These are phyloP conservation scores for Aphidius ervi DNA, from an alignment of 1,140 invertebrate species.

Conservation along the genomic window DNA sequence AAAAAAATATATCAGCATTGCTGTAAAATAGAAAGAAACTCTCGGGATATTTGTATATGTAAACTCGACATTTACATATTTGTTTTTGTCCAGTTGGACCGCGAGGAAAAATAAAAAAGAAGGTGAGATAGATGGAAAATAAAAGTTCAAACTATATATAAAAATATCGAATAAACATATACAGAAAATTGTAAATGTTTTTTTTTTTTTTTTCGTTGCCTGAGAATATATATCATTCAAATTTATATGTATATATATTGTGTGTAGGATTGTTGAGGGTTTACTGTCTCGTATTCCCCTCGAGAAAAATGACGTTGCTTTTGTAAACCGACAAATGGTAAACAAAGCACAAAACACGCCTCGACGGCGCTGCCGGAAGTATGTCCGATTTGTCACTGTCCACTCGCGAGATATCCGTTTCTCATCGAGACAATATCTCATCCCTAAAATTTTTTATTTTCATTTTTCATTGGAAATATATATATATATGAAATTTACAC, in stretches of 20 bases:
- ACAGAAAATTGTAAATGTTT: not conserved
- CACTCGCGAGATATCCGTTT: constrained; percentile 18
- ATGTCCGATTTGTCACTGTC: constrained; percentile 43
- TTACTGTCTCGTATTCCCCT: constrained; percentile 14
- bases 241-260: constrained; percentile 2
- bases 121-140: constrained; percentile 1
- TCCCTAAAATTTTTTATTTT: not conserved
- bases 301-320: constrained; percentile 23
- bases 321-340: constrained; percentile 40
- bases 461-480: not conserved
- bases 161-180: constrained; percentile 4
- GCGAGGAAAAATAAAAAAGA: not conserved
- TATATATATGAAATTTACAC: no score
- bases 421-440: constrained; percentile 4
- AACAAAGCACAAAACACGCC: constrained; percentile 42
- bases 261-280: not conserved
- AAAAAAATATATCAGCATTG: not conserved
- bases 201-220: no score
- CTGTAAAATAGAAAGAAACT: constrained; percentile 4
- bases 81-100: constrained; percentile 1
- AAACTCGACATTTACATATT: constrained; percentile 3
- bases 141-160: not conserved
- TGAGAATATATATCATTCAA: not conserved
- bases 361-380: constrained; percentile 33
- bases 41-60: not conserved